Conservation (phyloP, 2,888 invertebrate species). For the Brachyptera risi region DNA sequence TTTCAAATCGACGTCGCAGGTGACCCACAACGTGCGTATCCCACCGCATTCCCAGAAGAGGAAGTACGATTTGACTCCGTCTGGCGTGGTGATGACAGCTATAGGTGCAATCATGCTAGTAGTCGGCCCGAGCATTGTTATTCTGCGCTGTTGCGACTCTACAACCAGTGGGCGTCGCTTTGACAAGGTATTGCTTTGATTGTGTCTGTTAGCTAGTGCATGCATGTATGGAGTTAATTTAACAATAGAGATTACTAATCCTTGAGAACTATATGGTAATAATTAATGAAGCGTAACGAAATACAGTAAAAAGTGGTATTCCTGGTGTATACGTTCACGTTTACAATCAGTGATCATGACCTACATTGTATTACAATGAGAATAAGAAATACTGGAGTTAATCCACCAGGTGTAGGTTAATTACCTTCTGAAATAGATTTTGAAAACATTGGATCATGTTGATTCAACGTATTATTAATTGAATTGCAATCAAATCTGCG, state of each 20-base stretch:
- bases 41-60: background rate
- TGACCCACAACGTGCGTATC: constrained; percentile 6
- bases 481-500: too few relatives aligned
- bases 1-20: background rate
- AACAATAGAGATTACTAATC: background rate
- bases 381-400: too few relatives aligned
- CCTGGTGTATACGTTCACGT: too few relatives aligned
- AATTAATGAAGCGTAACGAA: background rate
- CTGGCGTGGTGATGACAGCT: constrained; percentile 28
- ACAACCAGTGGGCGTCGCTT: constrained; percentile 17
- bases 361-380: too few relatives aligned
- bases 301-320: background rate
- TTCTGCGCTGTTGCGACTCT: constrained; percentile 26
- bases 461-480: too few relatives aligned
- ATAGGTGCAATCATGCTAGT: constrained; percentile 30
- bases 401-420: too few relatives aligned
- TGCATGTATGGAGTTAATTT: background rate
- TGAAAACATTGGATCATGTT: too few relatives aligned
- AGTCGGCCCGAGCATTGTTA: constrained; percentile 26
- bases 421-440: too few relatives aligned
- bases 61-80: constrained; percentile 13
- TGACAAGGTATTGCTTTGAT: constrained; percentile 23
- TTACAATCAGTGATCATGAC: too few relatives aligned
- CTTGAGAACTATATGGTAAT: background rate
- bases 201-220: background rate